These are phyloP conservation scores for Cantharis rufa DNA, from an alignment of 2,888 invertebrate species.

Conservation along the genomic window DNA sequence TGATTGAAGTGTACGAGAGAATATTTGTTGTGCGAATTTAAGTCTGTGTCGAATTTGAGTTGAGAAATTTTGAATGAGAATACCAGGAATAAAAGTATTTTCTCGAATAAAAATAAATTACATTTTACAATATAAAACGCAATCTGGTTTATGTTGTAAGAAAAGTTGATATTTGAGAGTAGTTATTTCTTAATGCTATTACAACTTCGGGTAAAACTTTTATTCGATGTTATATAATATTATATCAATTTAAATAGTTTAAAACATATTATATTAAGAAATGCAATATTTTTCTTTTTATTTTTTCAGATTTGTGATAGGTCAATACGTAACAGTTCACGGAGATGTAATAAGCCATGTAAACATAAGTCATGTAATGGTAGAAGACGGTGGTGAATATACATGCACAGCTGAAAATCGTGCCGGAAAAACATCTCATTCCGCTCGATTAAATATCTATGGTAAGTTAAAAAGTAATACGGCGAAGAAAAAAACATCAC, in stretches of 20 bases:
- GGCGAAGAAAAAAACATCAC: background rate
- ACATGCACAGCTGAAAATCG: conserved; percentile 76
- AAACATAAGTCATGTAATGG: conserved; percentile 78
- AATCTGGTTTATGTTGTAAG: background rate
- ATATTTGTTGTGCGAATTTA: background rate
- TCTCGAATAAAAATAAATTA: background rate
- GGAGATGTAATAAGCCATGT: conserved; percentile 84
- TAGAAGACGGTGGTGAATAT: conserved; percentile 82
- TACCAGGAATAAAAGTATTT: background rate
- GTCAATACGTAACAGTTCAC: conserved; percentile 75
- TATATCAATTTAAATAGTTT: background rate
- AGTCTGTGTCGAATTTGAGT: background rate
- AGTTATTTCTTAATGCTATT: background rate
- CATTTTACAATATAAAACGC: background rate
- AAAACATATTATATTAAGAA: background rate
- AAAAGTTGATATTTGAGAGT: background rate
- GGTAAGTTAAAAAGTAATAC: conserved; percentile 59
- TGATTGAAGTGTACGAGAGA: background rate
- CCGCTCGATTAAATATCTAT: conserved; percentile 78
- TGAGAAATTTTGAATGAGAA: background rate
- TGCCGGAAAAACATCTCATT: conserved; percentile 72
- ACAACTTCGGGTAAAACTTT: background rate
- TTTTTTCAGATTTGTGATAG: conserved; percentile 69
- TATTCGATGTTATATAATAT: background rate
- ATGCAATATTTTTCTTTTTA: background rate